Conservation (phyloP, 2,888 invertebrate species). For the Melanchra persicariae region DNA sequence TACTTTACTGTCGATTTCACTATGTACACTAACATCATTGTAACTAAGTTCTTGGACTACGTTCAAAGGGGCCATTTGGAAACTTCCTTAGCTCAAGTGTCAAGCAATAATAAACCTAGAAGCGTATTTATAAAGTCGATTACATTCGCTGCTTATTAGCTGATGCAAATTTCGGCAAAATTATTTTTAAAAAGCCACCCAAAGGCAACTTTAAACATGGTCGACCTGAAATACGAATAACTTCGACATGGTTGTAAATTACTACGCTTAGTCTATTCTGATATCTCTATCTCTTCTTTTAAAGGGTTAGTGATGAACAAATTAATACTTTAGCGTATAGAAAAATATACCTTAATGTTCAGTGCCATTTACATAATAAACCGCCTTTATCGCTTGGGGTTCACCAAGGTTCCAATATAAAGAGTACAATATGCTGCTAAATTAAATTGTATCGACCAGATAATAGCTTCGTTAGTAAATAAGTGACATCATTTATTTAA, state of each 20-base stretch:
- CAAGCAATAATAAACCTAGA: slow-evolving; percentile 28
- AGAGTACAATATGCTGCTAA: slow-evolving; percentile 33
- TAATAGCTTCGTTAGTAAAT: neutral
- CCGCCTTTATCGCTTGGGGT: slow-evolving; percentile 14
- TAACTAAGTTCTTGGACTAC: slow-evolving; percentile 13
- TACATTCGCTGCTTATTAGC: neutral
- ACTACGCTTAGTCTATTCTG: slow-evolving; percentile 12
- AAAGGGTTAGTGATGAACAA: slow-evolving; percentile 5
- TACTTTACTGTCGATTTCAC: slow-evolving; percentile 11
- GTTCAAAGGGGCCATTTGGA: neutral
- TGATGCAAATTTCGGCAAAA: neutral
- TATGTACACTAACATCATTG: slow-evolving; percentile 1
- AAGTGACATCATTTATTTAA: too few relatives aligned
- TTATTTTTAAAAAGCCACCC: slow-evolving; percentile 8
- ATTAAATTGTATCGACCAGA: slow-evolving; percentile 5
- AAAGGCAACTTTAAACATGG: slow-evolving; percentile 11
- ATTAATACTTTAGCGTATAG: neutral
- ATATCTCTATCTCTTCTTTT: neutral
- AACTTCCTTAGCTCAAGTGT: neutral
- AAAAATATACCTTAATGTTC: neutral
- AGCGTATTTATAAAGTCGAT: neutral
- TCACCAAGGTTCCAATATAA: slow-evolving; percentile 22
- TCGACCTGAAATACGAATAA: neutral
- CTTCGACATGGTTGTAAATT: slow-evolving; percentile 11
- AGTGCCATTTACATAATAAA: slow-evolving; percentile 19